phyloP scores from a whole-genome alignment of 2,888 invertebrate species.

The Nebria brevicollis region DNA sequence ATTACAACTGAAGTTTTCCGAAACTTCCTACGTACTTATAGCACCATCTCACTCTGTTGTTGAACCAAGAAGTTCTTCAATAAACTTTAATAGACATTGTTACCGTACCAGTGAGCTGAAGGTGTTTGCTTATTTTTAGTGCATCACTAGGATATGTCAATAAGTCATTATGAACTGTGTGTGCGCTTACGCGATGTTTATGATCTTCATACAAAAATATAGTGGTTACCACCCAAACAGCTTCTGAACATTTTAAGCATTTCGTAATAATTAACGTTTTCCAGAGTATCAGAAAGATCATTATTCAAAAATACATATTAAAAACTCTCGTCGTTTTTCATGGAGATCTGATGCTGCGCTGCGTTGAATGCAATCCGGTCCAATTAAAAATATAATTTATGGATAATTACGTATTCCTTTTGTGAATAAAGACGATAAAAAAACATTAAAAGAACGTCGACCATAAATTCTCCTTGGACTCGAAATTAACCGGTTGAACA shows the following conservation, averaged over 20 bases:
- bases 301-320: conserved; percentile 10
- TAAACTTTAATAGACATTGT: too few relatives aligned
- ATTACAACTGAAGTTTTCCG: conserved; percentile 7
- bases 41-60: too few relatives aligned
- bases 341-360: neutral
- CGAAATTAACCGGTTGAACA: neutral
- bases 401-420: conserved; percentile 16
- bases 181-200: too few relatives aligned
- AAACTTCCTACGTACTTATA: too few relatives aligned
- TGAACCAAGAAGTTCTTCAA: too few relatives aligned
- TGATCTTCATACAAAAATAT: too few relatives aligned
- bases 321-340: conserved; percentile 8
- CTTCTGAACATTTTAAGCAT: conserved; percentile 5
- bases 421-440: conserved; percentile 13
- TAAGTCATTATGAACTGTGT: too few relatives aligned
- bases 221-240: neutral
- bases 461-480: neutral
- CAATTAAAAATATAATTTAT: conserved; percentile 29
- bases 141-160: too few relatives aligned
- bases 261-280: conserved; percentile 22
- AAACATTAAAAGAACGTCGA: neutral
- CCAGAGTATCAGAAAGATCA: conserved; percentile 3
- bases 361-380: conserved; percentile 3
- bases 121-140: too few relatives aligned
- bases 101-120: too few relatives aligned